Evolutionary conservation across 1,140 invertebrate species (phyloP).

Genomic region (Gonioctena quinquepunctata): DNA sequence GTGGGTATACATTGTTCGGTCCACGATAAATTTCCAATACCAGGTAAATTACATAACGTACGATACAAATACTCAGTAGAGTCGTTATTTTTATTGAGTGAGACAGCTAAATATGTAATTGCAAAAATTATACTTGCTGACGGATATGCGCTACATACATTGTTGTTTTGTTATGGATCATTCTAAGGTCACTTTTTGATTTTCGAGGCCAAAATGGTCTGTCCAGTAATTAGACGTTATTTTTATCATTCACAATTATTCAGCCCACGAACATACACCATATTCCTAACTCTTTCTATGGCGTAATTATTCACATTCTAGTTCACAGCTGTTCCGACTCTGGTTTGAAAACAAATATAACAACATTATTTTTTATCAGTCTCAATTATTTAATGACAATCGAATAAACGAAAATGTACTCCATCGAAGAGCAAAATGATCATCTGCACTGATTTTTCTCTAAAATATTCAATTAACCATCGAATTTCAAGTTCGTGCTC

Average conservation of each 20-base stretch:
- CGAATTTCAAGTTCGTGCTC: too few relatives aligned
- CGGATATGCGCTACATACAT: slow-evolving; percentile 11
- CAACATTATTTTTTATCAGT: not conserved
- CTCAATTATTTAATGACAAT: too few relatives aligned
- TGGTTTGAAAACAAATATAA: not conserved
- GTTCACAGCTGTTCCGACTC: too few relatives aligned
- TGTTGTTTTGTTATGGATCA: not conserved
- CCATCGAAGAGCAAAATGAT: too few relatives aligned
- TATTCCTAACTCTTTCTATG: not conserved
- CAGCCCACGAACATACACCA: not conserved
- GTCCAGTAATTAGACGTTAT: not conserved
- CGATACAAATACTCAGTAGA: not conserved
- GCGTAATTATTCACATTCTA: too few relatives aligned
- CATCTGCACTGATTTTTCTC: too few relatives aligned
- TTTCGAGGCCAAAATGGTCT: slow-evolving; percentile 6
- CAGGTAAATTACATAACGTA: not conserved
- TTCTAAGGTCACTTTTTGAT: slow-evolving; percentile 9
- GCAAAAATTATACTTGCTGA: slow-evolving; percentile 7
- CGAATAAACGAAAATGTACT: too few relatives aligned
- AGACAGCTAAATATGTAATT: slow-evolving; percentile 7
- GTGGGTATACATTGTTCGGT: not conserved
- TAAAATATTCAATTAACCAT: too few relatives aligned
- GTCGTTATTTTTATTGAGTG: not conserved
- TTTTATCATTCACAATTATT: not conserved
- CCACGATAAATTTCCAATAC: not conserved